Percentiles rank a stretch among this genome's conserved stretches.
These are phyloP conservation scores for Sminthurides bifidus DNA, from an alignment of 1,140 invertebrate species.

Conservation along the genomic window DNA sequence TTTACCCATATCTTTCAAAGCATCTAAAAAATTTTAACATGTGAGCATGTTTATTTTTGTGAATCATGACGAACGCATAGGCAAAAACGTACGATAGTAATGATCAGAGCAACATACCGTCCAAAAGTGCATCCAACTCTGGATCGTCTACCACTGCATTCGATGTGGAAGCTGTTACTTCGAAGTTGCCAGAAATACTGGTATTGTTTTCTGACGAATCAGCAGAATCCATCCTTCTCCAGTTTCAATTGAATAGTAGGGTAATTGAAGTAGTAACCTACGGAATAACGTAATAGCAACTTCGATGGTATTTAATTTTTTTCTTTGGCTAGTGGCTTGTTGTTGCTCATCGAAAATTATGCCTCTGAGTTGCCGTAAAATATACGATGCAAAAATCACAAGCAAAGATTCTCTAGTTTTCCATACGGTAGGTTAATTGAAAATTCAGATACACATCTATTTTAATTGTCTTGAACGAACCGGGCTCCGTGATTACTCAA, in stretches of 20 bases:
- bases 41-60: background rate
- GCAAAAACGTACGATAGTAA: background rate
- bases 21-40: conserved; percentile 25
- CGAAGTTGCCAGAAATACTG: too few species aligned
- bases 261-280: too few species aligned
- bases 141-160: conserved; percentile 17
- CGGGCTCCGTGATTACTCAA: too few species aligned
- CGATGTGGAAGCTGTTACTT: background rate
- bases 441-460: too few species aligned
- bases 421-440: too few species aligned
- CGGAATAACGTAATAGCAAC: too few species aligned
- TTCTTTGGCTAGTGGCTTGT: too few species aligned
- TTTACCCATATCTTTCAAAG: conserved; percentile 32
- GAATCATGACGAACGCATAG: background rate
- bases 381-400: background rate
- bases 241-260: too few species aligned
- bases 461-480: too few species aligned
- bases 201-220: background rate
- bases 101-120: conserved; percentile 24
- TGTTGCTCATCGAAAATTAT: background rate
- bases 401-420: too few species aligned
- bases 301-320: too few species aligned
- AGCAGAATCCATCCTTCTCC: background rate
- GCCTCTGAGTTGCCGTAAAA: background rate
- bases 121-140: conserved; percentile 32